Evolutionary conservation across 2,113 vertebrate genomes (phyloP), one percentile per base, ranked within the genome.

Genomic region (Limnothrissa miodon): DNA sequence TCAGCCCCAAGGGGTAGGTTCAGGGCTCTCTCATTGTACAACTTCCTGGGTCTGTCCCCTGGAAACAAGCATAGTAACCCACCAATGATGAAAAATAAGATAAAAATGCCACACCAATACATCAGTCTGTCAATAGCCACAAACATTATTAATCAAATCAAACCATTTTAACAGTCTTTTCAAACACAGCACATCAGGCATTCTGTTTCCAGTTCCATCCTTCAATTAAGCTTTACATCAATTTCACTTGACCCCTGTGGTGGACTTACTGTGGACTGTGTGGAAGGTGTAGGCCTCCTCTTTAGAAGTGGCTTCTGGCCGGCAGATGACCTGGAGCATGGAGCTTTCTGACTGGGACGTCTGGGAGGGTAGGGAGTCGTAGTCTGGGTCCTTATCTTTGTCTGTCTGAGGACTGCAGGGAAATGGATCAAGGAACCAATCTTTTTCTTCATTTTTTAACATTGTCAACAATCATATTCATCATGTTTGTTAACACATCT

Each of bases 241-340:
- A 15, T 17, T 48, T 13, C 46, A 48, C 2, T 48, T 1, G 13
- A 13, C 46, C 15, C 11, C 46, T 3, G 9, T 15, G 17, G 19
- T 19, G 33, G 13, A 89, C 93, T 93, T 85, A 95, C 95, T 92
- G 91, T 95, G 95, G 0, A 95, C 93, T 33, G 95, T 95, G 45
- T 95, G 94, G 83, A 95, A 95, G 80, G 94, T 95, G 85, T 94
- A 95, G 11, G 91, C 94, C 0, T 95, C 94, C 85, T 95, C 95
- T 87, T 95, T 95, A 84, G 90, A 94, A 25, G 96, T 98, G 0
- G 96, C 96, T 81, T 98, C 97, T 13, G 97, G 97, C 90, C 97
- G 96, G 86, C 97, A 98, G 93, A 99, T 97, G 89, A 99, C 96
- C 95, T 99, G 97, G 90, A 99, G 90, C 93, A 99, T 96, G 78